phyloP scores from a whole-genome alignment of 2,888 invertebrate species.

The Deilephila porcellus region DNA sequence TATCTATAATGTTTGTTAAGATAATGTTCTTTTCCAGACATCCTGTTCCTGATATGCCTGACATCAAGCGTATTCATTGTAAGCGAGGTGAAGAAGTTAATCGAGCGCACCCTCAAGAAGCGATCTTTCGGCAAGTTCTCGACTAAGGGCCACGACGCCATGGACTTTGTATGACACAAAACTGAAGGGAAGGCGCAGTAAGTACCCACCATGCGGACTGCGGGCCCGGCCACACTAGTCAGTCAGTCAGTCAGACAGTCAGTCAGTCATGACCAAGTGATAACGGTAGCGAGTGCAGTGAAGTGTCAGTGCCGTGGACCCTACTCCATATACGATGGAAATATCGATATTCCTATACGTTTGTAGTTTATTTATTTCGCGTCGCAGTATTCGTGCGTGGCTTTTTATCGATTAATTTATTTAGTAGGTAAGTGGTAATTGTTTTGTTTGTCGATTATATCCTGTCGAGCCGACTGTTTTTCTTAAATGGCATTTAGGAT shows the following conservation, averaged over 20 bases:
- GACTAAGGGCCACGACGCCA: conserved; percentile 74
- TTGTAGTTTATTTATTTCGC: conserved; percentile 42
- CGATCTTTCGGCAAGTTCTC: conserved; percentile 71
- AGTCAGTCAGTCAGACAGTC: too few relatives aligned
- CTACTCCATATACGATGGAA: conserved; percentile 59
- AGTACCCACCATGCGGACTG: conserved; percentile 41
- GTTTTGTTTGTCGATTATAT: background rate
- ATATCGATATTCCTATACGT: conserved; percentile 62
- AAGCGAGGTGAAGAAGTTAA: conserved; percentile 95
- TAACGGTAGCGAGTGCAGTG: conserved; percentile 14
- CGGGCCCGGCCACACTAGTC: conserved; percentile 33
- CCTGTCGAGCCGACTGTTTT: conserved; percentile 3
- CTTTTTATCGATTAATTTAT: conserved; percentile 31
- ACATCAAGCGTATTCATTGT: conserved; percentile 98
- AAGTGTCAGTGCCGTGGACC: conserved; percentile 40
- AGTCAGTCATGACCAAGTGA: background rate
- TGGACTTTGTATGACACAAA: conserved; percentile 91
- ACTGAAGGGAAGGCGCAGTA: conserved; percentile 76
- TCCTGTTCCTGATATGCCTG: conserved; percentile 94
- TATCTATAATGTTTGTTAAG: too few relatives aligned
- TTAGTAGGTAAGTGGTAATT: conserved; percentile 27
- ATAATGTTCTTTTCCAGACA: conserved; percentile 86
- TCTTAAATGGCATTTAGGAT: background rate
- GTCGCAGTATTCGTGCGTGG: conserved; percentile 39
- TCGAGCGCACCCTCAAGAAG: conserved; percentile 90